phyloP scores from a whole-genome alignment of 2,113 vertebrate genomes.

The Paedocypris sp. region DNA sequence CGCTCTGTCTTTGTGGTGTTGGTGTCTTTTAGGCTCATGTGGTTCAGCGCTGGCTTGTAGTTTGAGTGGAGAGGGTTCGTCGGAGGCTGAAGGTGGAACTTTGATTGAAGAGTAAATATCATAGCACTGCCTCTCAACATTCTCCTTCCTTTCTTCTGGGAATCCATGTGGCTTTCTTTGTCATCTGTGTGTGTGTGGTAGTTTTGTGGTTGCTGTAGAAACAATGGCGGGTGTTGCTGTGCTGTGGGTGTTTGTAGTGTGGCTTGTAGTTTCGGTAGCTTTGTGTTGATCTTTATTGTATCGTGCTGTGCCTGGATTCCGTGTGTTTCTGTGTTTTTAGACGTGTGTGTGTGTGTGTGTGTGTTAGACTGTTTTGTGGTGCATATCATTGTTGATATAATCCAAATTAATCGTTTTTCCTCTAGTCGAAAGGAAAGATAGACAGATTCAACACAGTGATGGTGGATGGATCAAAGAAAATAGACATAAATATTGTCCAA shows the following conservation, averaged over 20 bases:
- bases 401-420: no score
- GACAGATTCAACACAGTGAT: no score
- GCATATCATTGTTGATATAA: not conserved
- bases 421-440: no score
- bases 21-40: slow-evolving; percentile 39
- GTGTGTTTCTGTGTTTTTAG: not conserved
- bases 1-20: slow-evolving; percentile 8
- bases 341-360: not conserved
- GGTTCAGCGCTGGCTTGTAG: slow-evolving; percentile 36
- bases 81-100: slow-evolving; percentile 28
- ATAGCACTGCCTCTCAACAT: slow-evolving; percentile 23
- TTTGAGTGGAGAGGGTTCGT: slow-evolving; percentile 29
- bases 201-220: not conserved
- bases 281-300: no score
- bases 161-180: not conserved
- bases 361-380: not conserved
- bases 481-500: no score
- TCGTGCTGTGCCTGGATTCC: not conserved
- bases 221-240: not conserved
- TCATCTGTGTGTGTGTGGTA: not conserved
- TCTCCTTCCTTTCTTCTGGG: slow-evolving; percentile 13
- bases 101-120: slow-evolving; percentile 45
- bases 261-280: not conserved
- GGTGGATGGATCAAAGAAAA: no score
- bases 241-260: slow-evolving; percentile 2